Evolutionary conservation across 2,888 invertebrate species (phyloP), one percentile per base, ranked within the genome.

Genomic region (Schrankia costaestrigalis): DNA sequence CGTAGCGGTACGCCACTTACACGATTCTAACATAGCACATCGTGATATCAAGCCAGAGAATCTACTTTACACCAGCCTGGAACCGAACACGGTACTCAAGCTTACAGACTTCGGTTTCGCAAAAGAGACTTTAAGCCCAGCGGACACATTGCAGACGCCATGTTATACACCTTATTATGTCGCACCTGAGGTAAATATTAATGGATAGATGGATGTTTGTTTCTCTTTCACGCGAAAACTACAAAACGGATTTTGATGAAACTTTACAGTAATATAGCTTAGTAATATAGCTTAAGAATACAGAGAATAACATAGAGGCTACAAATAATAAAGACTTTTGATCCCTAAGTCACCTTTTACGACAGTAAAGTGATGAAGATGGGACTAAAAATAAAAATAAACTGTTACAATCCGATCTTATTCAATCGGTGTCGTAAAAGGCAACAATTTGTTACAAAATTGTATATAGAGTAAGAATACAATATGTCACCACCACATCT

Each of bases 141-240:
- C 94, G 32, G 96, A 97, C 60, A 95, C 97, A 0, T 81, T 99
- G 35, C 97, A 98, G 77, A 99, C 99, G 0, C 99, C 99, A 0
- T 99, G 99, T 72, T 99, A 99, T 68, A 99, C 99, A 6, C 99
- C 99, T 0, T 99, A 99, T 75, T 99, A 99, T 87, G 99, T 98
- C 62, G 97, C 89, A 0, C 90, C 90, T 0, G 89, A 89, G 79
- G 89, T 87, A 48, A 14, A 22, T 11, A 9, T 18, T 22, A 1
- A 22, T 21, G 18, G 10, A 1, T 2, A 8, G 3, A 19, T n/a
- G 2, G 7, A 6, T 4, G n/a, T n/a, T n/a, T n/a, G n/a, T n/a
- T n/a, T n/a, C n/a, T n/a, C n/a, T n/a, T 27, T 4, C 3, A 3
- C 24, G 3, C 2, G 4, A 7, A 24, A 9, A 23, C 23, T 5